Conservation (phyloP, 2,113 vertebrate species). For the Solea senegalensis region DNA sequence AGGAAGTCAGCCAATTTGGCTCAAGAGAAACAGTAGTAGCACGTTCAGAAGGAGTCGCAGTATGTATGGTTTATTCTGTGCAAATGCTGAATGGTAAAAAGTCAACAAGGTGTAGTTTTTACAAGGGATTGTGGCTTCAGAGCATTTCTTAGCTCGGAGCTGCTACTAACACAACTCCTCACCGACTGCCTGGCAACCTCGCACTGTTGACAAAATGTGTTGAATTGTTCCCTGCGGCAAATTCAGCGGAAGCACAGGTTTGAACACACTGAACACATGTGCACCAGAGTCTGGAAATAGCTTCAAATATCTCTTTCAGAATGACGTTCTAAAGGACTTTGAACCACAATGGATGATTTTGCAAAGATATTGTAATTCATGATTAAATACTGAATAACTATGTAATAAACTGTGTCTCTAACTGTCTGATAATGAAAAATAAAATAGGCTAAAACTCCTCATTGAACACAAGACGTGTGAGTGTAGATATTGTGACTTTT, state of each 20-base stretch:
- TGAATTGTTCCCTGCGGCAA: neutral
- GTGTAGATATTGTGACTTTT: too few species aligned
- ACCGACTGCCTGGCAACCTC: neutral
- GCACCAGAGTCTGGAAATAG: neutral
- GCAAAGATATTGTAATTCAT: too few species aligned
- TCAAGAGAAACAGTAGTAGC: neutral
- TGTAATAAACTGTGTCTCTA: too few species aligned
- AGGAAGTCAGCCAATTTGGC: too few species aligned
- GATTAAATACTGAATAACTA: too few species aligned
- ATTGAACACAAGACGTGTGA: too few species aligned
- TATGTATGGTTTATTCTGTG: neutral
- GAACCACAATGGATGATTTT: too few species aligned
- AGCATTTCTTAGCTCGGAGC: constrained; percentile 3
- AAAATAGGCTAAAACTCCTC: too few species aligned
- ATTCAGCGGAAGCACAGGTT: constrained; percentile 3
- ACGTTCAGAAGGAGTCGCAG: neutral
- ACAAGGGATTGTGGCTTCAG: neutral
- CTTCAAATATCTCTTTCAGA: neutral
- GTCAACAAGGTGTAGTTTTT: neutral
- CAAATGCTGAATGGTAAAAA: neutral
- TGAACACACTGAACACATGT: constrained; percentile 5
- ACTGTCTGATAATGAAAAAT: too few species aligned
- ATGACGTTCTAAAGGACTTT: neutral
- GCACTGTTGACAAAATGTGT: neutral
- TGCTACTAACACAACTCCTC: neutral